Evolutionary conservation across 2,888 invertebrate species (phyloP).

Genomic region (Metalampra italica): DNA sequence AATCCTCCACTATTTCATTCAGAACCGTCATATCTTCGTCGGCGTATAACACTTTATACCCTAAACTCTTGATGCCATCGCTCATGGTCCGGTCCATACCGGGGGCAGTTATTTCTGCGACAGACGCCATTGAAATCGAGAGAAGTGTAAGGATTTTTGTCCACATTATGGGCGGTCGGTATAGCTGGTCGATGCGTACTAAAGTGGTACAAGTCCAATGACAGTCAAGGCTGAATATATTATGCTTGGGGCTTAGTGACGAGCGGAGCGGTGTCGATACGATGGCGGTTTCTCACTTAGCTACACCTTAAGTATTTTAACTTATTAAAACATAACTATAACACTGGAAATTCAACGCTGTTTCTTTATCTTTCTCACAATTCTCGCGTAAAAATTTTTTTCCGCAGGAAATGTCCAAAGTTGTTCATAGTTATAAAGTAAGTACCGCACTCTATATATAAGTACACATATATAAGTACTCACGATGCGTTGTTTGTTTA

Average conservation of each 20-base stretch:
- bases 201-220: constrained; percentile 20
- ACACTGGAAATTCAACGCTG: too few species aligned
- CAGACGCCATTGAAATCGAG: constrained; percentile 16
- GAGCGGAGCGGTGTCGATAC: too few species aligned
- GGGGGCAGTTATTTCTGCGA: constrained; percentile 30
- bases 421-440: too few species aligned
- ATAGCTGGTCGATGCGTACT: constrained; percentile 20
- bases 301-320: too few species aligned
- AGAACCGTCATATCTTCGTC: constrained; percentile 52
- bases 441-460: too few species aligned
- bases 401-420: too few species aligned
- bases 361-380: too few species aligned
- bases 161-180: constrained; percentile 37
- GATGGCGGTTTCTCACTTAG: too few species aligned
- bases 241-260: neutral
- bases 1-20: constrained; percentile 49
- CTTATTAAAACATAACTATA: too few species aligned
- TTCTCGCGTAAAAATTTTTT: too few species aligned
- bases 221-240: constrained; percentile 7
- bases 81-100: constrained; percentile 41
- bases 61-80: constrained; percentile 44
- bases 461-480: too few species aligned
- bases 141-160: constrained; percentile 19
- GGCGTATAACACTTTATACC: constrained; percentile 51
- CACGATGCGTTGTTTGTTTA: too few species aligned